These are phyloP conservation scores for Mystacornis crossleyi DNA, from an alignment of 2,113 vertebrate species.

Conservation along the genomic window DNA sequence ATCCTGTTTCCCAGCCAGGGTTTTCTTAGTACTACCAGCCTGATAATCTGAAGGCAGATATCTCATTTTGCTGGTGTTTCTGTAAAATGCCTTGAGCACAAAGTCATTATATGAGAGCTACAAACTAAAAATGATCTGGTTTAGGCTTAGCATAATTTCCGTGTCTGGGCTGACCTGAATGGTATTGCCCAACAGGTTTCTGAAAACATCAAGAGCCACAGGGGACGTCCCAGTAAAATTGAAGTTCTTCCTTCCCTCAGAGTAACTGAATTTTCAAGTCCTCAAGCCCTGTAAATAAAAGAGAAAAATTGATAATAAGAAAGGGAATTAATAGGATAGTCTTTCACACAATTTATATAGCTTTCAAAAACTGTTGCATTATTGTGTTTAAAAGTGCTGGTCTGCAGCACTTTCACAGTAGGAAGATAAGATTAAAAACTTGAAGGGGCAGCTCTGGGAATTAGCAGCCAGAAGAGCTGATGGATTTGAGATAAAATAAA, in stretches of 20 bases:
- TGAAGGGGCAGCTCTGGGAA: constrained; percentile 43
- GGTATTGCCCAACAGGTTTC: constrained; percentile 24
- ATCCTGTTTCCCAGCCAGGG: background rate
- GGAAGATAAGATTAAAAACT: constrained; percentile 62
- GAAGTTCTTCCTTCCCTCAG: background rate
- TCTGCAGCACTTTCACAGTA: constrained; percentile 26
- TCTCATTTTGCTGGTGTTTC: background rate
- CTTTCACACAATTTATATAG: constrained; percentile 30
- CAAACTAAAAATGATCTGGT: constrained; percentile 27
- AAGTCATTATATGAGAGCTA: constrained; percentile 2
- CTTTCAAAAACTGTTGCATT: constrained; percentile 53
- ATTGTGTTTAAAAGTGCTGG: constrained; percentile 55
- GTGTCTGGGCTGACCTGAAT: background rate
- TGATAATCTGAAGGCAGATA: background rate
- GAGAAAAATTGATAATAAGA: constrained; percentile 44
- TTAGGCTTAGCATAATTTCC: constrained; percentile 33
- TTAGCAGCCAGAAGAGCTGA: constrained; percentile 36
- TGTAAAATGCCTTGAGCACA: constrained; percentile 6
- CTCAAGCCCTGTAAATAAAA: constrained; percentile 30
- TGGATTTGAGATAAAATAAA: constrained; percentile 57
- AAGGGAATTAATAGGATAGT: constrained; percentile 51
- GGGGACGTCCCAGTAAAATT: constrained; percentile 31
- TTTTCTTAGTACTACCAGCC: background rate
- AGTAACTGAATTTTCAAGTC: constrained; percentile 52
- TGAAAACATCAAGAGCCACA: constrained; percentile 60